Percentiles rank a stretch among this genome's conserved stretches.
phyloP scores from a whole-genome alignment of 2,113 vertebrate species.

The Mastomys coucha region DNA sequence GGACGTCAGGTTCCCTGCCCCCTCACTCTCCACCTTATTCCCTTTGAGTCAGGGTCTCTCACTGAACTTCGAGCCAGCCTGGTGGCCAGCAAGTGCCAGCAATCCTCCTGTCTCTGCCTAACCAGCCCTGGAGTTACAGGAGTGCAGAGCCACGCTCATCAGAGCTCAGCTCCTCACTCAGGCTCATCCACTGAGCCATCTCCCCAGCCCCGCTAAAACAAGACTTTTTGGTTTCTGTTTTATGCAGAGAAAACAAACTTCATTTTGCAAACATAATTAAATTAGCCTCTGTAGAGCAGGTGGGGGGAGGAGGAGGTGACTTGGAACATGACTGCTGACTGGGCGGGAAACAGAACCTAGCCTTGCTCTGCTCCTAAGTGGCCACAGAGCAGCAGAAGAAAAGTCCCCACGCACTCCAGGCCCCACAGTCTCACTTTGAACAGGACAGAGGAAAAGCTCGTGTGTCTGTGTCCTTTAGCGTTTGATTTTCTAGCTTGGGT shows the following conservation, averaged over 20 bases:
- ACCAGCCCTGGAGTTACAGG: neutral
- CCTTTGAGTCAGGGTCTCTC: neutral
- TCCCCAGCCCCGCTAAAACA: neutral
- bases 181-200: neutral
- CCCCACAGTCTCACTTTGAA: neutral
- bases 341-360: neutral
- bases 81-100: neutral
- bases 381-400: neutral
- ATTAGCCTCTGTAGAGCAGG: neutral
- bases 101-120: neutral
- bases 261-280: neutral
- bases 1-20: neutral
- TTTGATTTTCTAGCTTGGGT: neutral
- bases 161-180: neutral
- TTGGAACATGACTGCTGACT: neutral
- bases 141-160: too few relatives aligned
- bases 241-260: neutral
- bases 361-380: neutral
- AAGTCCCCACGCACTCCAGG: constrained; percentile 24
- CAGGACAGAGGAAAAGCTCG: neutral
- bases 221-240: neutral
- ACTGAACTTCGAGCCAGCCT: neutral
- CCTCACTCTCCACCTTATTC: too few relatives aligned
- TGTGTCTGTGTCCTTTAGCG: neutral
- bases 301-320: neutral